Evolutionary conservation across 2,888 invertebrate species (phyloP).

Genomic region (Tiliacea aurago): DNA sequence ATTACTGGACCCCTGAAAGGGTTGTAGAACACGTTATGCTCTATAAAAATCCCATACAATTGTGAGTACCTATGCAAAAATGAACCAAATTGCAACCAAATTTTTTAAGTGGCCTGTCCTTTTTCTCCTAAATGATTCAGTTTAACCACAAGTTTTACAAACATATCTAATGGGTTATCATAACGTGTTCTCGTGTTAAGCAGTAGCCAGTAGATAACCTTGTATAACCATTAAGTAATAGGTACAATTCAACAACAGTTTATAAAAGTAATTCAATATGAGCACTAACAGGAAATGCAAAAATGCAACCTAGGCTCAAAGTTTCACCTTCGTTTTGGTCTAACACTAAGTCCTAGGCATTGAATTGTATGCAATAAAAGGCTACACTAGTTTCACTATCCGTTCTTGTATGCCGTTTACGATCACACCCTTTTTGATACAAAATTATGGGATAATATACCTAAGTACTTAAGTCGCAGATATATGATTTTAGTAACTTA

Average conservation of each 20-base stretch:
- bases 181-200: neutral
- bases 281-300: conserved; percentile 74
- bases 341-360: conserved; percentile 50
- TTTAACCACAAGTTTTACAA: neutral
- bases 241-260: conserved; percentile 3
- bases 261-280: conserved; percentile 24
- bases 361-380: conserved; percentile 62
- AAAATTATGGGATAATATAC: neutral
- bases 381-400: conserved; percentile 37
- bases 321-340: conserved; percentile 76
- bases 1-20: neutral
- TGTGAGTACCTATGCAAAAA: neutral
- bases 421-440: conserved; percentile 12
- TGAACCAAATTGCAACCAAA: neutral
- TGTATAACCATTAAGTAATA: neutral
- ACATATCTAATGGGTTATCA: neutral
- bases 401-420: conserved; percentile 28
- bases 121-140: neutral
- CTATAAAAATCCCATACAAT: neutral
- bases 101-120: neutral
- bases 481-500: too few species aligned
- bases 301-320: conserved; percentile 70
- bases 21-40: neutral
- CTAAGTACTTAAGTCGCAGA: too few species aligned
- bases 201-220: neutral